Evolutionary conservation across 2,113 vertebrate species (phyloP).

Genomic region (Pungitius pungitius): DNA sequence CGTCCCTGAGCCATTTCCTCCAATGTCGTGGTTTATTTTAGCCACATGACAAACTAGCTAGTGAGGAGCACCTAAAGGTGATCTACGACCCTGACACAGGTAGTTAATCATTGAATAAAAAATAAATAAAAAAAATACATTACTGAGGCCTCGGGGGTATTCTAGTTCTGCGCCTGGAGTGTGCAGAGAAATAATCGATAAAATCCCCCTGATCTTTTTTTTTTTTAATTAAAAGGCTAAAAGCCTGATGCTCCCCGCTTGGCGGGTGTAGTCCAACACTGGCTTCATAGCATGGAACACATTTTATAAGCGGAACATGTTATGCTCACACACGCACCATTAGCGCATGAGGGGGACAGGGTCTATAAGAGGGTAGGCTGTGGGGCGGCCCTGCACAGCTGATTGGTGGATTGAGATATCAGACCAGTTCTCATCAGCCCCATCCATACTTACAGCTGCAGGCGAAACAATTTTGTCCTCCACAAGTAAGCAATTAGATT

Average conservation of each 20-base stretch:
- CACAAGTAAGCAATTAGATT: slow-evolving; percentile 77
- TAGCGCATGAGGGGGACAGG: slow-evolving; percentile 8
- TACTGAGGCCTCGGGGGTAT: slow-evolving; percentile 67
- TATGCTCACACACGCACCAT: slow-evolving; percentile 1
- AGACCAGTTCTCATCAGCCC: slow-evolving; percentile 71
- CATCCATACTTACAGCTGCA: slow-evolving; percentile 62
- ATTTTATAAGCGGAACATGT: not conserved
- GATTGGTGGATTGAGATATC: slow-evolving; percentile 76
- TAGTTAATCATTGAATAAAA: slow-evolving; percentile 77
- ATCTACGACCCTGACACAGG: slow-evolving; percentile 65
- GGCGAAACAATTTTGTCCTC: slow-evolving; percentile 74
- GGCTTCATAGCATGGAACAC: slow-evolving; percentile 10
- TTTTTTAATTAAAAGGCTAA: slow-evolving; percentile 64
- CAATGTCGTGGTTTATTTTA: slow-evolving; percentile 49
- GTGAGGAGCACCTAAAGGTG: slow-evolving; percentile 63
- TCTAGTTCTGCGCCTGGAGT: slow-evolving; percentile 61
- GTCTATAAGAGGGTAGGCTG: slow-evolving; percentile 40
- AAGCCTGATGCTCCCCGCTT: slow-evolving; percentile 30
- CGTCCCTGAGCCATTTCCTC: slow-evolving; percentile 64
- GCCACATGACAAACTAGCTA: slow-evolving; percentile 55
- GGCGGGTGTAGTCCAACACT: slow-evolving; percentile 11
- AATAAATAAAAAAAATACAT: slow-evolving; percentile 50
- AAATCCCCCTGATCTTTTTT: slow-evolving; percentile 66
- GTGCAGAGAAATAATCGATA: slow-evolving; percentile 75
- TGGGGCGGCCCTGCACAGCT: slow-evolving; percentile 42